phyloP scores from a whole-genome alignment of 2,113 vertebrate species.

The Cyphomyrus plagiostoma region DNA sequence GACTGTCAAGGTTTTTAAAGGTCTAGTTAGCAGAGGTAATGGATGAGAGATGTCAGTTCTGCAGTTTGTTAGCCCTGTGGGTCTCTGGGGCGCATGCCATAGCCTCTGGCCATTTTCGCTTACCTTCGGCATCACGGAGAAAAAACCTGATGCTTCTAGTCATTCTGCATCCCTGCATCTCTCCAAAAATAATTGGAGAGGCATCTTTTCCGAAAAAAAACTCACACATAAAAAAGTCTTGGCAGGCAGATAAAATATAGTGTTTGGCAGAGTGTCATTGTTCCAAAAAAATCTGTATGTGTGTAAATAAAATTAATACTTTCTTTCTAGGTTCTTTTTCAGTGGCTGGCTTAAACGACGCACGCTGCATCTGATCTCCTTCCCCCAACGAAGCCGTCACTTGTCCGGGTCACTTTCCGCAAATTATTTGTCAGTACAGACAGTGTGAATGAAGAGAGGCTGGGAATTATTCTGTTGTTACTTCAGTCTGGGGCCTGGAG shows the following conservation, averaged over 20 bases:
- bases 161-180: conserved; percentile 98
- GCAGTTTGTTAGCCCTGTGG: conserved; percentile 89
- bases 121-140: conserved; percentile 97
- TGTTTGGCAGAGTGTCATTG: conserved; percentile 57
- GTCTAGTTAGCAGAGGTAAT: conserved; percentile 99
- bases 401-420: background rate
- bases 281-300: conserved; percentile 29
- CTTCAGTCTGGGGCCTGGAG: background rate
- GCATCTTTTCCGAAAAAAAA: conserved; percentile 78
- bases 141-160: conserved; percentile 93
- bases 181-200: conserved; percentile 99
- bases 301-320: conserved; percentile 35
- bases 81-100: conserved; percentile 87
- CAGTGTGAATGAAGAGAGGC: background rate
- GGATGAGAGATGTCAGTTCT: conserved; percentile 99
- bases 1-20: conserved; percentile 98
- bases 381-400: background rate
- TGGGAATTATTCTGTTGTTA: background rate
- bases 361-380: background rate
- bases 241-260: conserved; percentile 59
- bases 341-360: background rate
- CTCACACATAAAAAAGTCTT: conserved; percentile 66
- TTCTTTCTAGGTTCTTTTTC: background rate
- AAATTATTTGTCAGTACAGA: background rate
- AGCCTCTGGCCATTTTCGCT: conserved; percentile 98